Conservation (phyloP, 1,140 invertebrate species). For the Periplaneta americana region DNA sequence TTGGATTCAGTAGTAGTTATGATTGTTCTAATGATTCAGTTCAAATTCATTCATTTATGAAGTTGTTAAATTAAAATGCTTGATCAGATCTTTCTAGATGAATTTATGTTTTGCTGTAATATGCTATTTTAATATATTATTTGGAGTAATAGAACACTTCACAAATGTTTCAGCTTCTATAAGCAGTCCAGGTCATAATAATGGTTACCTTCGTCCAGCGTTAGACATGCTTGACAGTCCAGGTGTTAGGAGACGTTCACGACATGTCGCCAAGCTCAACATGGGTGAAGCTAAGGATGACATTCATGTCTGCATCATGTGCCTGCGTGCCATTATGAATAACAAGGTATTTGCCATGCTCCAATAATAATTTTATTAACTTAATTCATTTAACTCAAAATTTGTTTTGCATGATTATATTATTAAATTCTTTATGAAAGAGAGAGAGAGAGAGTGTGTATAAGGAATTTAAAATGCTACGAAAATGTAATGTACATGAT, state of each 20-base stretch:
- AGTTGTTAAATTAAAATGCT: too few relatives aligned
- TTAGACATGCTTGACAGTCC: slow-evolving; percentile 61
- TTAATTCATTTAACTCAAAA: too few relatives aligned
- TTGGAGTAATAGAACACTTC: too few relatives aligned
- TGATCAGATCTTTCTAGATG: too few relatives aligned
- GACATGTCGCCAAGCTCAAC: slow-evolving; percentile 84
- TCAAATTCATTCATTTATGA: too few relatives aligned
- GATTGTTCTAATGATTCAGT: too few relatives aligned
- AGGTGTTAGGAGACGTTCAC: slow-evolving; percentile 64
- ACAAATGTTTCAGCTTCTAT: not conserved
- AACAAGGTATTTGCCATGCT: slow-evolving; percentile 73
- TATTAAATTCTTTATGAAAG: not conserved
- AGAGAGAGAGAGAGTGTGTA: too few relatives aligned
- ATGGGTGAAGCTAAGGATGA: slow-evolving; percentile 98
- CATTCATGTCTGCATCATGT: slow-evolving; percentile 98
- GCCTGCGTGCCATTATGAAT: slow-evolving; percentile 98
- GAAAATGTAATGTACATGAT: not conserved
- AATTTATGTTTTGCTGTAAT: too few relatives aligned
- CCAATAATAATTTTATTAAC: not conserved
- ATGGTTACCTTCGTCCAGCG: slow-evolving; percentile 33
- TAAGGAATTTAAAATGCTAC: not conserved
- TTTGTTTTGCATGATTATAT: not conserved
- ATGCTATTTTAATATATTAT: too few relatives aligned
- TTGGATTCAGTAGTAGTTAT: too few relatives aligned
- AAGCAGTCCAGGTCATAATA: slow-evolving; percentile 13